Evolutionary conservation across 30 jellyfish, hydroid and myxozoan genomes (phyloP).

Genomic region (Cassiopea xamachana): DNA sequence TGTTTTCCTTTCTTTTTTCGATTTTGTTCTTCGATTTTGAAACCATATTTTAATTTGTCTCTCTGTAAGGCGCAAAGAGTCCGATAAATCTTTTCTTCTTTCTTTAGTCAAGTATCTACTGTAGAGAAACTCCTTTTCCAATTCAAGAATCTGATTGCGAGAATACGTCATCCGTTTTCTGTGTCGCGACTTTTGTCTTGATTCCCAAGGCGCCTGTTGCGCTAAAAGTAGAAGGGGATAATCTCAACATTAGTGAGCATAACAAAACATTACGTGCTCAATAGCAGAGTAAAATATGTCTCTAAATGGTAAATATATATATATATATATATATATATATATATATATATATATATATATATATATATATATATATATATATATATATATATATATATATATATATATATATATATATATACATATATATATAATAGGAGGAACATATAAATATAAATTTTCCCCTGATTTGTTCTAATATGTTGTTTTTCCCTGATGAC

Average conservation of each 20-base stretch:
- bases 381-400: too few species aligned
- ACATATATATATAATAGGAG: too few species aligned
- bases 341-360: too few species aligned
- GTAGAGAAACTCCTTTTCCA: conserved; percentile 86
- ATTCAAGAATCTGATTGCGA: conserved; percentile 81
- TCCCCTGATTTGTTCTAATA: too few species aligned
- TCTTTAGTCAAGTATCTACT: conserved; percentile 88
- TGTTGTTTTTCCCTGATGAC: too few species aligned
- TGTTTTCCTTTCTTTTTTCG: conserved; percentile 73
- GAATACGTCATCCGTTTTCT: conserved; percentile 93
- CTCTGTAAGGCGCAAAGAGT: conserved; percentile 80
- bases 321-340: too few species aligned
- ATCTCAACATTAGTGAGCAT: neutral
- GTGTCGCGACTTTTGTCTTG: conserved; percentile 81
- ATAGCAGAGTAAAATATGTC: too few species aligned
- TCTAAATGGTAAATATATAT: too few species aligned
- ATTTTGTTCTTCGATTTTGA: conserved; percentile 85
- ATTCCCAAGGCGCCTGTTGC: conserved; percentile 91
- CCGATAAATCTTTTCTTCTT: conserved; percentile 83
- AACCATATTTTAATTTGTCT: conserved; percentile 90
- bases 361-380: too few species aligned
- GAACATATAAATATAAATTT: too few species aligned
- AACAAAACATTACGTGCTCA: neutral
- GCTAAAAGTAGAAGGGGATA: conserved; percentile 6
- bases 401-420: too few species aligned